A percentile compares a stretch with the other conserved stretches of the same genome.
phyloP scores from a whole-genome alignment of 2,797 vertebrate species.

The Aeoliscus strigatus region DNA sequence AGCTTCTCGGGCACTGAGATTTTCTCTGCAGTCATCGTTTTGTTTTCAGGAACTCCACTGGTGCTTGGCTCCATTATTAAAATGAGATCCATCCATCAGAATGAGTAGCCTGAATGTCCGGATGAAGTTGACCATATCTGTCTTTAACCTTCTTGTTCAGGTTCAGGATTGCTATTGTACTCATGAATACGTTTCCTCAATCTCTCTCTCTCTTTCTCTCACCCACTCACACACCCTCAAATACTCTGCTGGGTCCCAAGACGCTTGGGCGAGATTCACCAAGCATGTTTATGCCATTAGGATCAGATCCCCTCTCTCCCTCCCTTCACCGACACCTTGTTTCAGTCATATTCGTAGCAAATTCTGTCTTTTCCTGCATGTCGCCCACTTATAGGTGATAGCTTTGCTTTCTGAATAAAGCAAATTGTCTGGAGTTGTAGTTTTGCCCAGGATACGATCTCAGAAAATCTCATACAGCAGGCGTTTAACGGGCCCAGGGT shows the following conservation, averaged over 20 bases:
- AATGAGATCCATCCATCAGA: slow-evolving; percentile 10
- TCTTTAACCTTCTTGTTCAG: too few relatives aligned
- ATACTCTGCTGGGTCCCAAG: slow-evolving; percentile 1
- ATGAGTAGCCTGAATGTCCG: slow-evolving; percentile 8
- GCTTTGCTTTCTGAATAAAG: slow-evolving; percentile 49
- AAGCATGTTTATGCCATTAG: slow-evolving; percentile 14
- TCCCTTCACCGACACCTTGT: slow-evolving; percentile 23
- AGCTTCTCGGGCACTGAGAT: slow-evolving; percentile 16
- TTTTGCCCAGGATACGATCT: slow-evolving; percentile 53
- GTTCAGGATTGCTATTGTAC: slow-evolving; percentile 14
- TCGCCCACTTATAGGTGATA: slow-evolving; percentile 18
- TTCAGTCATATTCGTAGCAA: slow-evolving; percentile 14
- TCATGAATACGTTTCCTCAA: slow-evolving; percentile 26
- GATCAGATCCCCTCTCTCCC: slow-evolving; percentile 23
- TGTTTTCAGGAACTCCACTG: slow-evolving; percentile 20
- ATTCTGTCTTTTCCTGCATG: slow-evolving; percentile 13
- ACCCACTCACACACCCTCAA: not conserved
- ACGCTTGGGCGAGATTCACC: slow-evolving; percentile 13
- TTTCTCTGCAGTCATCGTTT: slow-evolving; percentile 29
- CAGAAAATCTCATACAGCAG: slow-evolving; percentile 40
- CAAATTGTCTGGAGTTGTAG: slow-evolving; percentile 43
- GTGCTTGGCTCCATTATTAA: slow-evolving; percentile 17
- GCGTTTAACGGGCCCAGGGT: slow-evolving; percentile 29
- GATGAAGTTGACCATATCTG: slow-evolving; percentile 12
- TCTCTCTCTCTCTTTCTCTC: not conserved